Evolutionary conservation across 2,113 vertebrate species (phyloP).

Genomic region (Puntigrus tetrazona): DNA sequence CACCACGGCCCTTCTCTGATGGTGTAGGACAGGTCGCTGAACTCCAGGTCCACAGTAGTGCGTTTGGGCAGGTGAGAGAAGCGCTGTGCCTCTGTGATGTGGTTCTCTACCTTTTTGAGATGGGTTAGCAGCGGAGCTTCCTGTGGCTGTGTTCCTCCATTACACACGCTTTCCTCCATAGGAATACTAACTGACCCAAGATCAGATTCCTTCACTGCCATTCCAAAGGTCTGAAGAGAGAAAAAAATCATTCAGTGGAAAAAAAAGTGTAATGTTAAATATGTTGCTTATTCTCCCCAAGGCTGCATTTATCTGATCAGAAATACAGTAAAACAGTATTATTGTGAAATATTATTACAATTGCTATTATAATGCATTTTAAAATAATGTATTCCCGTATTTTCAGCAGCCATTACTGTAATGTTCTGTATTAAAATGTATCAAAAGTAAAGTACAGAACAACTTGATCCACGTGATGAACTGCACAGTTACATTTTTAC

Average conservation of each 20-base stretch:
- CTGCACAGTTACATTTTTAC: not conserved
- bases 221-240: constrained; percentile 63
- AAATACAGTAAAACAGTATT: no score
- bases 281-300: no score
- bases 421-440: not conserved
- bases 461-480: not conserved
- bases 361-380: no score
- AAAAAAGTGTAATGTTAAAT: no score
- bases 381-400: no score
- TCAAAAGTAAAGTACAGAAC: not conserved
- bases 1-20: constrained; percentile 94
- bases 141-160: constrained; percentile 65
- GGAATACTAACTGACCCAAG: constrained; percentile 79
- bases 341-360: no score
- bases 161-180: constrained; percentile 86
- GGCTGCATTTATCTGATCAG: no score
- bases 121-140: constrained; percentile 88
- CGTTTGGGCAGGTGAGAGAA: constrained; percentile 96
- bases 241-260: not conserved
- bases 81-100: constrained; percentile 93
- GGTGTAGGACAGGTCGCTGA: constrained; percentile 90
- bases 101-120: constrained; percentile 97
- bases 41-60: constrained; percentile 90
- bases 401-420: no score
- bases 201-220: constrained; percentile 83